A percentile compares a stretch with the other conserved stretches of the same genome.
phyloP scores from a whole-genome alignment of 2,797 vertebrate genomes.

The Semotilus atromaculatus region DNA sequence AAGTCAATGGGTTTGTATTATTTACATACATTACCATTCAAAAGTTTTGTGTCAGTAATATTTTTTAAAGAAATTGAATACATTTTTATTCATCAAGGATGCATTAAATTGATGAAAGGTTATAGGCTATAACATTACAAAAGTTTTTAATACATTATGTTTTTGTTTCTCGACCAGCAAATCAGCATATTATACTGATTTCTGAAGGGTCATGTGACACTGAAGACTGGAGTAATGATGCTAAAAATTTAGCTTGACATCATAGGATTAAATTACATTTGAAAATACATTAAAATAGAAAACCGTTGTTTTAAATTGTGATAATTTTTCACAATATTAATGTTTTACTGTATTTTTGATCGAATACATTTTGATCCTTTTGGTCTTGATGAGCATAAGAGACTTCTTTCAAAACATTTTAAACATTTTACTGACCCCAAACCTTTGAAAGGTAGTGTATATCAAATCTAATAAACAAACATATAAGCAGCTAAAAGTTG shows the following conservation, averaged over 20 bases:
- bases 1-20: conserved; percentile 85
- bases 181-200: neutral
- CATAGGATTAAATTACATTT: neutral
- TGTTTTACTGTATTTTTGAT: neutral
- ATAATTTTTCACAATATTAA: neutral
- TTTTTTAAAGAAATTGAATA: neutral
- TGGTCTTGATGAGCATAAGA: neutral
- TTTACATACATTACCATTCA: neutral
- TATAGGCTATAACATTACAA: neutral
- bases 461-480: neutral
- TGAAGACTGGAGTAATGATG: neutral
- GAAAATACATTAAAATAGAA: neutral
- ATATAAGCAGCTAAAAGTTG: neutral
- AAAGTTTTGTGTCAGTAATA: neutral
- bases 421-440: neutral
- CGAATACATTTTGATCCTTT: too few relatives aligned
- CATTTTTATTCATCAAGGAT: neutral
- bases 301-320: too few relatives aligned
- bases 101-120: neutral
- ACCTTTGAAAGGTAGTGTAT: neutral
- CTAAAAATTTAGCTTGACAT: neutral
- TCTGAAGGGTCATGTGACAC: neutral
- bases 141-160: neutral
- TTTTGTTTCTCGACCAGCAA: neutral
- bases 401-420: neutral